Evolutionary conservation across 2,888 invertebrate species (phyloP), one percentile per base, ranked within the genome.

Genomic region (Drosophila falleni): DNA sequence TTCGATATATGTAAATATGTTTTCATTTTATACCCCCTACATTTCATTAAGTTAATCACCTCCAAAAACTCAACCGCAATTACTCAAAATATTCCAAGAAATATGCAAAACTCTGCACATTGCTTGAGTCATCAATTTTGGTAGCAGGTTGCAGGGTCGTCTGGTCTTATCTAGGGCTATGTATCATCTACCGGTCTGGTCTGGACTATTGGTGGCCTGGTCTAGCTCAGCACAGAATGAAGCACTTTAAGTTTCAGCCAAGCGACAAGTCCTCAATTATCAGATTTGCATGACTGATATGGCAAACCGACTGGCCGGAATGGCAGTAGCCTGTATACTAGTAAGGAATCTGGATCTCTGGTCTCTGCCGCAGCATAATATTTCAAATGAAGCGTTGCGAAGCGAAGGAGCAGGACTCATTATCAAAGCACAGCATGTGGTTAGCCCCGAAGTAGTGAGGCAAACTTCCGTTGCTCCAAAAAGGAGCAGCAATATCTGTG

Each of bases 371-470:
- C 74, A 73, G 89, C 72, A 81, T 80, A 87, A 89, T 87, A 89
- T 89, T 87, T 89, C 87, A 87, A 82, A 89, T 89, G 80, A 84
- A 78, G 85, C 89, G 61, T 69, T 33, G 62, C 63, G 51, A 15
- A 26, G 29, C 16, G 42, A 49, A 37, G 37, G 37, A 65, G 55
- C 33, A 80, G 71, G 89, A 84, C 81, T 89, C 88, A 87, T 89
- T 87, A 87, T 80, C 86, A 86, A 89, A 83, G 87, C 89, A 88
- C 88, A 89, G 89, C 88, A 87, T 89, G 86, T 89, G 87, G 88
- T 89, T 88, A 83, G 84, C 81, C 74, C 77, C 67, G n/a, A 76
- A 81, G 83, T 83, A 78, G 80, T 61, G 69, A 74, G 78, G 63
- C 81, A 82, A 73, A 70, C 67, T 71, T 80, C 78, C 81, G 66